A percentile compares a stretch with the other conserved stretches of the same genome.
Evolutionary conservation across 2,888 invertebrate species (phyloP).

Genomic region (Rapana venosa): DNA sequence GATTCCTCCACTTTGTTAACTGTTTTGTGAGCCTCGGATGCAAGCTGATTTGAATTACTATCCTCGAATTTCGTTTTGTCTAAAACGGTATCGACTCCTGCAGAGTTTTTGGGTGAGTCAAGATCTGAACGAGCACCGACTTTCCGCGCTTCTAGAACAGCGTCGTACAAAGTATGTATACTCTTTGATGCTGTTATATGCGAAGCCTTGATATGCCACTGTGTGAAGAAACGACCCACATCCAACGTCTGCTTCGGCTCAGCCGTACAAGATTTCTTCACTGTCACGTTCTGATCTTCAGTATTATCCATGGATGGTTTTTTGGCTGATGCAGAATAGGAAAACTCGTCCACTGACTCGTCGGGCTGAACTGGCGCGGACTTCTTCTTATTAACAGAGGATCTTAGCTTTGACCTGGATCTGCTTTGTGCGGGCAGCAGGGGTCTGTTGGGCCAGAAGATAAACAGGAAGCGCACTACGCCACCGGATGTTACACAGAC

Average conservation of each 20-base stretch:
- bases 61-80: neutral
- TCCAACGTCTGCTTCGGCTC: neutral
- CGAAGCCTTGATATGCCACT: neutral
- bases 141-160: no score
- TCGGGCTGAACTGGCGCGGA: neutral
- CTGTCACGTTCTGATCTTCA: neutral
- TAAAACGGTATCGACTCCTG: neutral
- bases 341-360: no score
- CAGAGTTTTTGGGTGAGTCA: neutral
- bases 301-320: no score
- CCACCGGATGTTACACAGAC: neutral
- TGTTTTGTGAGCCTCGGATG: neutral
- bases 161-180: neutral
- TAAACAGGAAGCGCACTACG: neutral
- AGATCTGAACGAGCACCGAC: neutral
- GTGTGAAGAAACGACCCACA: neutral
- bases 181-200: neutral
- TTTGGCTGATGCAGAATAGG: no score
- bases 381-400: neutral
- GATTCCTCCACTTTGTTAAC: neutral
- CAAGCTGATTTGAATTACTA: neutral
- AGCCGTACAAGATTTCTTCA: neutral
- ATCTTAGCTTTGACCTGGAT: neutral
- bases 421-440: neutral
- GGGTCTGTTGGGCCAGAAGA: slow-evolving; percentile 23